phyloP scores from a whole-genome alignment of 2,888 invertebrate genomes.

The Ormyrus labotus region DNA sequence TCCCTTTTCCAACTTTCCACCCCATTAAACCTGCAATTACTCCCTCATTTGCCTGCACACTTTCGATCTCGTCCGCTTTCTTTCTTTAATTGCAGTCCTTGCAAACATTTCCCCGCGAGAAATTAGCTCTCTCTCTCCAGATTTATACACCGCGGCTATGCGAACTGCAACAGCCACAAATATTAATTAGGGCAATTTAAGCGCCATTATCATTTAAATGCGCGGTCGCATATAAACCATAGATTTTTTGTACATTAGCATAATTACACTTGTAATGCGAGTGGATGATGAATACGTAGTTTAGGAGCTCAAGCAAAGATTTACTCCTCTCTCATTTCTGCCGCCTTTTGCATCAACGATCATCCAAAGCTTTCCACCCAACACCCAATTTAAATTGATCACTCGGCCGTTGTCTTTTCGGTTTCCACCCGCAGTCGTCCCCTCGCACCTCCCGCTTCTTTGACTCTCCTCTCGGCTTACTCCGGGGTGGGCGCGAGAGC shows the following conservation, averaged over 20 bases:
- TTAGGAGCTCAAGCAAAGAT: too few species aligned
- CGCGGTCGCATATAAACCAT: too few species aligned
- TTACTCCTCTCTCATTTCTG: too few species aligned
- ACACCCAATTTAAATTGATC: too few species aligned
- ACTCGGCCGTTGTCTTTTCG: too few species aligned
- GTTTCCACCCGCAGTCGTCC: not conserved
- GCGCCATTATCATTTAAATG: too few species aligned
- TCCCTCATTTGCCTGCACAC: constrained; percentile 2
- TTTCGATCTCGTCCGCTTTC: constrained; percentile 17
- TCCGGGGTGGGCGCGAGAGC: not conserved
- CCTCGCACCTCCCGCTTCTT: not conserved
- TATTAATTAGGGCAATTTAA: too few species aligned
- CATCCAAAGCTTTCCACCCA: too few species aligned
- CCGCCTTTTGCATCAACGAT: too few species aligned
- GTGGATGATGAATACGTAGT: too few species aligned
- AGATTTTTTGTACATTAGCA: too few species aligned
- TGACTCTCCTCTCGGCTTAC: constrained; percentile 12
- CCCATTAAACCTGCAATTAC: constrained; percentile 24
- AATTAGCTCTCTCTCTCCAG: not conserved
- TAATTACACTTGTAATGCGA: too few species aligned
- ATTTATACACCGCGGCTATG: not conserved
- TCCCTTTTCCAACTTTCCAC: constrained; percentile 31
- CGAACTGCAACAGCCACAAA: not conserved
- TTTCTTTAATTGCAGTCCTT: not conserved
- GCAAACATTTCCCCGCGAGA: not conserved